Conservation (phyloP, 2,113 vertebrate species). For the Raphicerus campestris region DNA sequence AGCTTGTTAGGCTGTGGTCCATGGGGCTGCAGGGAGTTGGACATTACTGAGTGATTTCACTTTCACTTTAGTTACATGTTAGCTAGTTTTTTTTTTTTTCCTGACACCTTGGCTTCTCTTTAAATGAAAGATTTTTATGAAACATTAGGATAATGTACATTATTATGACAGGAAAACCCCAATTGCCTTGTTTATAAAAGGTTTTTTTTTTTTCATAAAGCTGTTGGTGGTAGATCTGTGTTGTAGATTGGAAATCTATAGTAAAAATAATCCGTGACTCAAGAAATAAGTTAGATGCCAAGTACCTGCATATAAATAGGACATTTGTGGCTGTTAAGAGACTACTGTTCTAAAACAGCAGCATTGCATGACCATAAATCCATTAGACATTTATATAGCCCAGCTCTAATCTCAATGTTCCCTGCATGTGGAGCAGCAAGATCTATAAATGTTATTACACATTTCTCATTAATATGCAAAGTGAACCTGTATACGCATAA, state of each 20-base stretch:
- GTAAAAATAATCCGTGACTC: conserved; percentile 25
- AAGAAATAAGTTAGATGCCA: conserved; percentile 47
- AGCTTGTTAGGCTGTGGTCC: too few relatives aligned
- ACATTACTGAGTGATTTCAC: too few relatives aligned
- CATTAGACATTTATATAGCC: conserved; percentile 55
- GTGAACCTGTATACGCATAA: conserved; percentile 29
- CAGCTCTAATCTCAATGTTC: conserved; percentile 68
- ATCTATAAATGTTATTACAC: conserved; percentile 67
- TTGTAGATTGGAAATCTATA: conserved; percentile 7
- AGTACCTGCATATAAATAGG: conserved; percentile 48
- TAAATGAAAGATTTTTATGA: conserved; percentile 17
- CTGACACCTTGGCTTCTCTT: not conserved
- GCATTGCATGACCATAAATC: conserved; percentile 49
- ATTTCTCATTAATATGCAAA: conserved; percentile 71
- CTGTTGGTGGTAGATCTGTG: not conserved
- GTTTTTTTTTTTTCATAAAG: conserved; percentile 27
- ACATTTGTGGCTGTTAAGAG: conserved; percentile 47
- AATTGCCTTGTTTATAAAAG: conserved; percentile 23
- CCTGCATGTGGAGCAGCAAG: conserved; percentile 54
- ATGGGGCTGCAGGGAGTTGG: too few relatives aligned
- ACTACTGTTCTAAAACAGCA: conserved; percentile 58
- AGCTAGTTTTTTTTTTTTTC: not conserved
- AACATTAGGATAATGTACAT: not conserved
- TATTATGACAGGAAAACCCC: not conserved
- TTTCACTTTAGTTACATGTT: conserved; percentile 2